Conservation (phyloP, 2,797 vertebrate species). For the Syngnathus acus region DNA sequence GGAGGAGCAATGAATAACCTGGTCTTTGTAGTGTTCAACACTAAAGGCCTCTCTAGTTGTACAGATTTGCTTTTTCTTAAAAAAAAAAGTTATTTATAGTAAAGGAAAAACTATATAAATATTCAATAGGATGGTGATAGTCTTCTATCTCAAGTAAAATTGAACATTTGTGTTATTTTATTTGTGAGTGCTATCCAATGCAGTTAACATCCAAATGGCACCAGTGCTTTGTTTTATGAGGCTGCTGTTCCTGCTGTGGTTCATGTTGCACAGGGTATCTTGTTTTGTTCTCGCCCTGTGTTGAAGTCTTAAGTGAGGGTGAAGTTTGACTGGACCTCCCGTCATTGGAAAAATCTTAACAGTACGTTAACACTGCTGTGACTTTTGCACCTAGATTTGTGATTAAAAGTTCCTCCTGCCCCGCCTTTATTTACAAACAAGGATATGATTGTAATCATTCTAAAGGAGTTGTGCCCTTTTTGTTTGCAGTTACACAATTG, state of each 20-base stretch:
- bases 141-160: conserved; percentile 20
- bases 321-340: conserved; percentile 1
- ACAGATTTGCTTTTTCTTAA: conserved; percentile 33
- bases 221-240: conserved; percentile 18
- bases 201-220: conserved; percentile 18
- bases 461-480: conserved; percentile 35
- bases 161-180: conserved; percentile 10
- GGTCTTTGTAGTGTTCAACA: conserved; percentile 40
- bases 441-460: conserved; percentile 57
- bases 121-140: conserved; percentile 16
- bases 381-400: conserved; percentile 23
- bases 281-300: conserved; percentile 26
- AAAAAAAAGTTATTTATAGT: conserved; percentile 44
- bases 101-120: conserved; percentile 6
- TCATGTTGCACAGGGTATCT: conserved; percentile 29
- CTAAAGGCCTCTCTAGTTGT: conserved; percentile 37
- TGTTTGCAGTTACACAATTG: conserved; percentile 28
- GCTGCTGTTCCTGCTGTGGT: conserved; percentile 38
- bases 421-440: conserved; percentile 25
- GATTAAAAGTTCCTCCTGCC: conserved; percentile 5
- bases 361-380: conserved; percentile 1
- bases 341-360: background rate
- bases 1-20: conserved; percentile 14
- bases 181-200: conserved; percentile 7
- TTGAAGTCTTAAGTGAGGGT: conserved; percentile 6